Percentiles rank a stretch among this genome's conserved stretches.
These are phyloP conservation scores for Lynx canadensis DNA, from an alignment of 2,113 vertebrate species.

Conservation along the genomic window DNA sequence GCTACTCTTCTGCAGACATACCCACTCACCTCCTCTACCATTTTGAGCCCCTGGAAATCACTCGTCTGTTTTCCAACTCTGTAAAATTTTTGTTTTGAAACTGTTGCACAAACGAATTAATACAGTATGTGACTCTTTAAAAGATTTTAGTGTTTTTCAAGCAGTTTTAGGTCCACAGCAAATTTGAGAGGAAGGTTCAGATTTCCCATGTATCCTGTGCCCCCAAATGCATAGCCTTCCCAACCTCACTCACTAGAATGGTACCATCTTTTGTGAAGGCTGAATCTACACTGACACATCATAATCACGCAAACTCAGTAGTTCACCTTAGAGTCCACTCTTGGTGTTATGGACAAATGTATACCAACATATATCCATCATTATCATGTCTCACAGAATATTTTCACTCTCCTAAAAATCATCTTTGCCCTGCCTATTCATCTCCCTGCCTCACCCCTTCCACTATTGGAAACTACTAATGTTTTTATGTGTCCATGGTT, in stretches of 20 bases:
- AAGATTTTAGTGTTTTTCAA: not conserved
- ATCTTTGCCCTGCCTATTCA: not conserved
- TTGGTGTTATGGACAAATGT: not conserved
- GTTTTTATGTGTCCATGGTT: not conserved
- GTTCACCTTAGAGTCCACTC: not conserved
- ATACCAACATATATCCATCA: not conserved
- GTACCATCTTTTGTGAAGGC: not conserved
- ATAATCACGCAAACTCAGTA: not conserved
- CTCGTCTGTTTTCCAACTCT: not conserved
- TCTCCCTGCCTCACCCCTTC: not conserved
- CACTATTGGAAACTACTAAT: not conserved
- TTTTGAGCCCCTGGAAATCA: not conserved
- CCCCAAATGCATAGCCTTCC: not conserved
- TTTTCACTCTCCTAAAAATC: not conserved
- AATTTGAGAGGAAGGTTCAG: not conserved
- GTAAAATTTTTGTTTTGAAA: not conserved
- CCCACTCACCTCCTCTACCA: not conserved
- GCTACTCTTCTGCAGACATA: not conserved
- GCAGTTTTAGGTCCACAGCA: not conserved
- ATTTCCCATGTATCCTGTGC: not conserved
- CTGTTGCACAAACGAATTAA: not conserved
- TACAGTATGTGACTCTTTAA: not conserved
- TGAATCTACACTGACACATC: not conserved
- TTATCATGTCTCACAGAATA: not conserved
- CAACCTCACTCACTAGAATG: not conserved